Evolutionary conservation across 2,888 invertebrate species (phyloP), one percentile per base, ranked within the genome.

Genomic region (Callyntrura guangdongensis): DNA sequence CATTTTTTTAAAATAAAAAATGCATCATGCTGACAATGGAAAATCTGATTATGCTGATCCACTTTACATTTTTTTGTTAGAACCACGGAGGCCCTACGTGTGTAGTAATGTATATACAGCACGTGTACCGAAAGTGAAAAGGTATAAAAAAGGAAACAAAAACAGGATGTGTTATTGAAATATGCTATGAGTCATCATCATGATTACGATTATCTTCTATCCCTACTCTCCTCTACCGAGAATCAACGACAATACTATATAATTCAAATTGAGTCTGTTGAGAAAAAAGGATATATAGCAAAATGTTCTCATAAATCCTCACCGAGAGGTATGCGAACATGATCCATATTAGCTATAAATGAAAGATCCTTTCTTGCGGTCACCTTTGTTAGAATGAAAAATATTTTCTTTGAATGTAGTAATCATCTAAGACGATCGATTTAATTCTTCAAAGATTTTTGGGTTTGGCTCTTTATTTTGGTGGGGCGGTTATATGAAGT

Each of bases 401-500:
- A 56, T 72, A 72, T 53, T 61, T 74, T 77, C 53, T 61, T 53
- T 14, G 56, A 86, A 86, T 77, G 61, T 79, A 67, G 53, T 79
- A 86, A 86, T 86, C 86, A 64, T 61, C 67, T 27, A 22, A 67
- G 11, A 67, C 86, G 49, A 86, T 86, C 86, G 49, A 77, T 61
- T 86, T 61, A 79, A 79, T 79, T 86, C 67, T 53, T 86, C 59
- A 45, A 56, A 61, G 84, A 53, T 86, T 67, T 74, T 79, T 77
- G 86, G 86, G 86, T 67, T 86, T 86, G 86, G 86, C 77, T 67
- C 79, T 86, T 79, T 64, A 53, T 49, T 86, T 79, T 79, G 79
- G 77, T 67, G 79, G 77, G 85, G 83, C 36, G 14, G 27, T 5
- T 27, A 64, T 22, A 64, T n/a, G n/a, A n/a, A 3, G 17, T 14